Evolutionary conservation across 1,140 invertebrate species (phyloP).

Genomic region (Acromyrmex heyeri): DNA sequence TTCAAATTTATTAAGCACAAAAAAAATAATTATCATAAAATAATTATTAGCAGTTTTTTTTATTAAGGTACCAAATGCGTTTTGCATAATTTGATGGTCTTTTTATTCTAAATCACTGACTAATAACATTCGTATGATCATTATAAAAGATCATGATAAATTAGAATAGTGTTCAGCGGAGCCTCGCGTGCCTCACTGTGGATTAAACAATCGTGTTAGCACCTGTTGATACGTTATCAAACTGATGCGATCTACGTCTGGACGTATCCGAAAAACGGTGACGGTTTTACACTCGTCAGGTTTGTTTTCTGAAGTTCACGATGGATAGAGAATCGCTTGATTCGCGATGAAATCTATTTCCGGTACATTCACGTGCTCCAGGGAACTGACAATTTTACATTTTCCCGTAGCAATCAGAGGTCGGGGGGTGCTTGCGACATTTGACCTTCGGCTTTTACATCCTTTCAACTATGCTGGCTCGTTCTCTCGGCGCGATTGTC

Average conservation of each 20-base stretch:
- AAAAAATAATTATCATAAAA: background rate
- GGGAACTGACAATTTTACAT: constrained; percentile 70
- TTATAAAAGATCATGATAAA: constrained; percentile 2
- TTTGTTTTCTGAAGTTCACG: constrained; percentile 24
- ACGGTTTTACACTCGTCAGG: constrained; percentile 8
- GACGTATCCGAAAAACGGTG: constrained; percentile 29
- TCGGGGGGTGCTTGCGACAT: constrained; percentile 19
- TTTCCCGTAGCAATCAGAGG: constrained; percentile 66
- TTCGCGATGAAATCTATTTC: constrained; percentile 50
- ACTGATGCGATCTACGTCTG: constrained; percentile 14
- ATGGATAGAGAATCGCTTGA: constrained; percentile 24
- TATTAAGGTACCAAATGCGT: background rate
- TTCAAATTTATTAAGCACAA: too few species aligned
- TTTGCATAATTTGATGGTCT: background rate
- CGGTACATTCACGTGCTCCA: constrained; percentile 35
- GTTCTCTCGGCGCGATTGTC: constrained; percentile 58
- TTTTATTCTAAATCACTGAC: background rate
- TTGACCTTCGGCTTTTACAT: constrained; percentile 51
- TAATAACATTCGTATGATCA: background rate
- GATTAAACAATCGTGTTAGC: constrained; percentile 57
- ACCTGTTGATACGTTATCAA: constrained; percentile 60
- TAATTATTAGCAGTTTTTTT: background rate
- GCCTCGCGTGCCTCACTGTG: background rate
- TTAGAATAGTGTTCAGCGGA: background rate
- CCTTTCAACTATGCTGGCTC: constrained; percentile 41